Evolutionary conservation across 2,888 invertebrate species (phyloP).

Genomic region (Merodon equestris): DNA sequence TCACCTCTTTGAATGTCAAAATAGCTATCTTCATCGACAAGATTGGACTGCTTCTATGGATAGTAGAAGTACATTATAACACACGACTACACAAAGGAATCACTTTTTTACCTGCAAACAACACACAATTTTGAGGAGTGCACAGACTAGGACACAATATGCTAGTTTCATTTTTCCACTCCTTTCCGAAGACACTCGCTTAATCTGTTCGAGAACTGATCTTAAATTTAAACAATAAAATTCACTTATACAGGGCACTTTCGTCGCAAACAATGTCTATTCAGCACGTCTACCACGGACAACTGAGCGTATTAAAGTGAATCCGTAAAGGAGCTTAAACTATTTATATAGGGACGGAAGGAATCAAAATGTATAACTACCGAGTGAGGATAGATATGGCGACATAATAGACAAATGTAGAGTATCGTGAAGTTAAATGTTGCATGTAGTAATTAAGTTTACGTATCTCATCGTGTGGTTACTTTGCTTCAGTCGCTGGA

Average conservation of each 20-base stretch:
- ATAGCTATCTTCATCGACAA: slow-evolving; percentile 53
- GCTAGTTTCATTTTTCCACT: slow-evolving; percentile 49
- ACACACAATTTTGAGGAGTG: slow-evolving; percentile 48
- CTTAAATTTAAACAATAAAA: slow-evolving; percentile 46
- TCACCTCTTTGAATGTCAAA: slow-evolving; percentile 60
- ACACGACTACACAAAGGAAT: not conserved
- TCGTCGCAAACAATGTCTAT: slow-evolving; percentile 4
- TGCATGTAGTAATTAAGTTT: slow-evolving; percentile 66
- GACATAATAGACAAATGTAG: slow-evolving; percentile 56
- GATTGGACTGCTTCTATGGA: slow-evolving; percentile 38
- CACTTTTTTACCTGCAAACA: slow-evolving; percentile 50
- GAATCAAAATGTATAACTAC: slow-evolving; percentile 37
- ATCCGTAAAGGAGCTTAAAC: slow-evolving; percentile 56
- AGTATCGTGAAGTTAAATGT: slow-evolving; percentile 62
- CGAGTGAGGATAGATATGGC: slow-evolving; percentile 27
- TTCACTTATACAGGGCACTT: slow-evolving; percentile 26
- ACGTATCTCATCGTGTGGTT: slow-evolving; percentile 62
- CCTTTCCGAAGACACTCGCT: slow-evolving; percentile 6
- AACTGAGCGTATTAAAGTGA: slow-evolving; percentile 55
- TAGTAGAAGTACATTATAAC: slow-evolving; percentile 1
- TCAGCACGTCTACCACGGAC: slow-evolving; percentile 43
- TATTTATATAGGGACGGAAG: slow-evolving; percentile 55
- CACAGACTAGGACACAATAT: slow-evolving; percentile 58
- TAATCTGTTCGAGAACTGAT: slow-evolving; percentile 31
- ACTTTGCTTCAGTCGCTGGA: slow-evolving; percentile 23